Percentiles rank a stretch among this genome's conserved stretches.
Conservation (phyloP, 2,888 invertebrate genomes). For the Sphaerophoria rueppellii region DNA sequence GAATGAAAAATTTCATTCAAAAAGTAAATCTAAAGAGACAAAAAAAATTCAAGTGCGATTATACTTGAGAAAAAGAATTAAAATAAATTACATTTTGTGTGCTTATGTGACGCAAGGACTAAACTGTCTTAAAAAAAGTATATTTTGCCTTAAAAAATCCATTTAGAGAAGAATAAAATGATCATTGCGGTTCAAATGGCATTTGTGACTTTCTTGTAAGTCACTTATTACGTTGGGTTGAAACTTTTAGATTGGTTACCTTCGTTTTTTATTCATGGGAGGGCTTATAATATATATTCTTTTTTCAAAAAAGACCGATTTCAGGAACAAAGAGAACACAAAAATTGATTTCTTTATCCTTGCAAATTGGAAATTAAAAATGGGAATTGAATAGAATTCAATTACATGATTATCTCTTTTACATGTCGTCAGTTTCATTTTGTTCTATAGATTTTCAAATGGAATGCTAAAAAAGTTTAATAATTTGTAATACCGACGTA, state of each 20-base stretch:
- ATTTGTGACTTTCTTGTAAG: too few relatives aligned
- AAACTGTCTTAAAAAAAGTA: neutral
- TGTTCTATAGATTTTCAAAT: too few relatives aligned
- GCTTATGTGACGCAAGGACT: neutral
- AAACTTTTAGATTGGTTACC: too few relatives aligned
- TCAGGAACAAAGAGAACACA: neutral
- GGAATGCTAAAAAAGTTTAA: too few relatives aligned
- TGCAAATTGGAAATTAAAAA: neutral
- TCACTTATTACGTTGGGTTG: too few relatives aligned
- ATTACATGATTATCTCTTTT: too few relatives aligned
- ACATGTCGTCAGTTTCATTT: too few relatives aligned
- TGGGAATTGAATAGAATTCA: too few relatives aligned
- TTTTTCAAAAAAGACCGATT: neutral
- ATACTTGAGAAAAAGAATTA: neutral
- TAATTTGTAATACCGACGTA: too few relatives aligned
- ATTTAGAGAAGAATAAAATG: neutral
- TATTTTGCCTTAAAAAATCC: neutral
- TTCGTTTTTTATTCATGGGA: too few relatives aligned
- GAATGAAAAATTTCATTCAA: slow-evolving; percentile 18
- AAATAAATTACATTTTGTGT: neutral
- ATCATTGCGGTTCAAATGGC: too few relatives aligned
- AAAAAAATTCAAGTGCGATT: neutral
- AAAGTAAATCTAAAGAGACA: neutral
- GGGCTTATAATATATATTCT: neutral
- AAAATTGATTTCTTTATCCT: slow-evolving; percentile 2